Evolutionary conservation across 1,140 invertebrate genomes (phyloP), one percentile per base, ranked within the genome.

Genomic region (Drosophila fuyamai): DNA sequence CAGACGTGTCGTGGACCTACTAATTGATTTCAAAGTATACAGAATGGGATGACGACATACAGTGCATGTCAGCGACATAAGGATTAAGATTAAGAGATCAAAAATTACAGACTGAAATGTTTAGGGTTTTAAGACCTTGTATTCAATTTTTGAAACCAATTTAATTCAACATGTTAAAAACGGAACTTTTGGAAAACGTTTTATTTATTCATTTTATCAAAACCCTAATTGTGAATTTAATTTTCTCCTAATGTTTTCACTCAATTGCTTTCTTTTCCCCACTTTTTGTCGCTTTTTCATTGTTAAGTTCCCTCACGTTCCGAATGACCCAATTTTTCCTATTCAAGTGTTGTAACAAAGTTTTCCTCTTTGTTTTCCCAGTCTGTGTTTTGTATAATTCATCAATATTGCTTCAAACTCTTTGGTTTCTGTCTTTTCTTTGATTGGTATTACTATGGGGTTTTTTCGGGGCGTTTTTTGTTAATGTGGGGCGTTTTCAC

Each of bases 341-440:
- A 57, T 55, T 76, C 35, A 73, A 84, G 72, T 84, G 66, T 72
- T 60, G 81, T 60, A 79, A 83, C 81, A 72, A 32, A 44, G 58
- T 78, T 61, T 84, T 48, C 61, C n/a, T 47, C 29, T 56, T 62
- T 41, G 44, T 67, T 68, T 55, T 13, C 56, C 18, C 32, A 68
- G 67, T 36, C 53, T 55, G 40, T 27, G 46, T 59, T 54, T 78
- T 67, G 55, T 72, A 63, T 71, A 86, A 86, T 82, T 79, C 66
- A 86, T 86, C 83, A 86, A 86, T 86, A 82, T 79, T 81, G 65
- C 61, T 66, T 58, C 65, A 59, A 85, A 70, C 50, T 60, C 65
- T 71, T 76, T 48, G 32, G 18, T 47, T 46, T 44, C 36, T 57
- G 72, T 75, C 46, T 57, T 38, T 59, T 51, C 16, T 44, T 43